phyloP scores from a whole-genome alignment of 1,140 invertebrate species.

The Physella acuta region DNA sequence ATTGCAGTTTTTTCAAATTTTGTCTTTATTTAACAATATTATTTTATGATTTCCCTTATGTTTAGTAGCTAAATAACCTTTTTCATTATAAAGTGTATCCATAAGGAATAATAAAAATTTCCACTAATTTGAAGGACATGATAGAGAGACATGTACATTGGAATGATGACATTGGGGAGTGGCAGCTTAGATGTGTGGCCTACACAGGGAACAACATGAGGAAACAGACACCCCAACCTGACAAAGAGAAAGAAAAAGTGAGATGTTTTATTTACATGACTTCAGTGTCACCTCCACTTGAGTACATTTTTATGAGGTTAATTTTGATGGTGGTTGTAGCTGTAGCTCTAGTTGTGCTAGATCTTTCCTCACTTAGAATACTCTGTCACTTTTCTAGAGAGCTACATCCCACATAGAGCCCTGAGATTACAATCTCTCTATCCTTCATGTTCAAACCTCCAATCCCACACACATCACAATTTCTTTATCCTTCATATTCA shows the following conservation, averaged over 20 bases:
- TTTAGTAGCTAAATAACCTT: too few relatives aligned
- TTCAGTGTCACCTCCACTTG: too few relatives aligned
- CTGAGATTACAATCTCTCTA: not conserved
- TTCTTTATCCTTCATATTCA: not conserved
- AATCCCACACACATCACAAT: not conserved
- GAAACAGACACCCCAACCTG: slow-evolving; percentile 63
- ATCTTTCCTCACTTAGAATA: too few relatives aligned
- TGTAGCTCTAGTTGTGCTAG: too few relatives aligned
- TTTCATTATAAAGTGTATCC: not conserved
- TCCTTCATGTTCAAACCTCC: not conserved
- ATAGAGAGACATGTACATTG: slow-evolving; percentile 91
- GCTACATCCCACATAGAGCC: too few relatives aligned
- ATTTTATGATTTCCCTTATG: not conserved
- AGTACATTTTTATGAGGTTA: too few relatives aligned
- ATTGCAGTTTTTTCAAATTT: too few relatives aligned
- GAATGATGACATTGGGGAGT: slow-evolving; percentile 98
- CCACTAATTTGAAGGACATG: slow-evolving; percentile 68
- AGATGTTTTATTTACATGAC: too few relatives aligned
- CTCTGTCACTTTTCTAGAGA: too few relatives aligned
- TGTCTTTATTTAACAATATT: not conserved
- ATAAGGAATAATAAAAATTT: not conserved
- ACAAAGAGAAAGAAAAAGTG: slow-evolving; percentile 56
- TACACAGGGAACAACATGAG: slow-evolving; percentile 99
- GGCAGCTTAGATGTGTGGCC: slow-evolving; percentile 95
- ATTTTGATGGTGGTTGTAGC: too few relatives aligned